phyloP scores from a whole-genome alignment of 2,113 vertebrate species.

The Lophotis ruficrista region DNA sequence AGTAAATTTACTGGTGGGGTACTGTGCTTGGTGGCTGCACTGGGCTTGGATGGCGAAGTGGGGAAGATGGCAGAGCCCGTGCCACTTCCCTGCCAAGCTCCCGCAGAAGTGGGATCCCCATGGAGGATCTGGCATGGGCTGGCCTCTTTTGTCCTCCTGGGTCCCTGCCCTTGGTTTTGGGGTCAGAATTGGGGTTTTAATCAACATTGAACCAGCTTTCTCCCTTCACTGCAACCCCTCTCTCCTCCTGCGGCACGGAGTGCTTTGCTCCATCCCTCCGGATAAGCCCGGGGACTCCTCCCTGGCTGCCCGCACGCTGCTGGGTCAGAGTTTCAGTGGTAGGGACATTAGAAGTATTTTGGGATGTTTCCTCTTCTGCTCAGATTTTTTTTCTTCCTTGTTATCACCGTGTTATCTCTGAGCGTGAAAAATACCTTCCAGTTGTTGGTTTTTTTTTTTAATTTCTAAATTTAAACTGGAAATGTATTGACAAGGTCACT shows the following conservation, averaged over 20 bases:
- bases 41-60: not conserved
- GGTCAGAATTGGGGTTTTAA: not conserved
- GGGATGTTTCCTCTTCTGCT: not conserved
- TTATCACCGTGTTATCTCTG: not conserved
- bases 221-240: accelerated
- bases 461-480: not conserved
- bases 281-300: not conserved
- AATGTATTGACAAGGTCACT: not conserved
- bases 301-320: accelerated
- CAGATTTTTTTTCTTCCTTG: not conserved
- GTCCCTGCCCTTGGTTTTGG: not conserved
- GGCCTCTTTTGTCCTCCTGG: not conserved
- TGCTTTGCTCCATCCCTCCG: not conserved
- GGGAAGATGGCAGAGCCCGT: not conserved
- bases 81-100: not conserved
- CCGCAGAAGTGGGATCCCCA: not conserved
- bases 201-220: not conserved
- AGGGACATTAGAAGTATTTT: not conserved
- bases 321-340: no score
- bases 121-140: accelerated
- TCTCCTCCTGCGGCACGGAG: not conserved
- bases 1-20: not conserved
- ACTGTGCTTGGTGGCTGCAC: not conserved
- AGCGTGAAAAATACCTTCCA: not conserved
- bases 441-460: not conserved